Evolutionary conservation across 64 coral and sea anemone genomes (phyloP).

Genomic region (Montipora cactus): DNA sequence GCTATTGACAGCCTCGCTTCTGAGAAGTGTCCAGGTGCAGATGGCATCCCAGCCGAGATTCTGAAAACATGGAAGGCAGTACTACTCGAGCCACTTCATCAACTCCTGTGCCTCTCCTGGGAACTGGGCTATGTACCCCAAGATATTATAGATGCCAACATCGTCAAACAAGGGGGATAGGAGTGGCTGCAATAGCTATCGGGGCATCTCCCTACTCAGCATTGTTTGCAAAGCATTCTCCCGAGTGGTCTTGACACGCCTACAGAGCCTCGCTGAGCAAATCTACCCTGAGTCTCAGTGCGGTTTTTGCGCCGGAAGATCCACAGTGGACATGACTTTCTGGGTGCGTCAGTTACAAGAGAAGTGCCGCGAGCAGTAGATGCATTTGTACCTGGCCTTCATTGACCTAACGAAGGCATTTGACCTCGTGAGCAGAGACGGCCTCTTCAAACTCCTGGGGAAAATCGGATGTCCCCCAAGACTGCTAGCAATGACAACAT

Average conservation of each 20-base stretch:
- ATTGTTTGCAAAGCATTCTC: constrained; percentile 9
- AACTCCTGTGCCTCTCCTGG: not conserved
- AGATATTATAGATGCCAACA: not conserved
- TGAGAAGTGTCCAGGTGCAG: not conserved
- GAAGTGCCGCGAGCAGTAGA: no score
- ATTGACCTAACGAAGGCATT: no score
- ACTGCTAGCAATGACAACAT: no score
- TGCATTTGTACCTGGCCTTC: no score
- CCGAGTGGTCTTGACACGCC: not conserved
- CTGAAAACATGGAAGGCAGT: not conserved
- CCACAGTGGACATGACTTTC: no score
- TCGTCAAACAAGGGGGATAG: not conserved
- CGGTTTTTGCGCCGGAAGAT: no score
- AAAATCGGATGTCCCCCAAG: no score
- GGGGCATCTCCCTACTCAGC: constrained; percentile 41
- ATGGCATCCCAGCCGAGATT: not conserved
- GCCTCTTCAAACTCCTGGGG: no score
- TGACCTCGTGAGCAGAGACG: no score
- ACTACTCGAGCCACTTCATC: not conserved
- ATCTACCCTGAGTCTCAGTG: no score
- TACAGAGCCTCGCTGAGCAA: no score
- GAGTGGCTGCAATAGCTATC: not conserved
- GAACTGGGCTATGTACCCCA: not conserved
- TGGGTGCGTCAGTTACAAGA: no score
- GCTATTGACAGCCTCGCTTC: not conserved